A percentile compares a stretch with the other conserved stretches of the same genome.
Conservation (phyloP, 1,140 invertebrate genomes). For the Nymphalis io region DNA sequence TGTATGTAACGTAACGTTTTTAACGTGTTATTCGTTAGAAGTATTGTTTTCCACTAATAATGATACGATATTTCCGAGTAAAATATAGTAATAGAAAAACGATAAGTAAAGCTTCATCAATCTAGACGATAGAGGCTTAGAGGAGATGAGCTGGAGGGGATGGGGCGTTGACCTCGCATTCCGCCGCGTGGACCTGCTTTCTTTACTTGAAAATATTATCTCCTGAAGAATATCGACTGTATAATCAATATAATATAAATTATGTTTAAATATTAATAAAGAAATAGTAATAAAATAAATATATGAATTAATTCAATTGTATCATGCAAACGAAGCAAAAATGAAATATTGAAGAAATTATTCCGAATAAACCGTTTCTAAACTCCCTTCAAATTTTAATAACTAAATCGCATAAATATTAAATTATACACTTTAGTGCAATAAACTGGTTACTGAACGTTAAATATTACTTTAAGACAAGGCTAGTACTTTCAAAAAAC, state of each 20-base stretch:
- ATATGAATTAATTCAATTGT: too few species aligned
- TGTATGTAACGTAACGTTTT: too few species aligned
- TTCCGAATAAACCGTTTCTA: neutral
- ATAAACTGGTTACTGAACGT: constrained; percentile 24
- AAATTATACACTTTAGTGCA: constrained; percentile 23
- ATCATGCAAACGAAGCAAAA: neutral
- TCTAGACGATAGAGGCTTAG: constrained; percentile 70
- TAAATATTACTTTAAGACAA: constrained; percentile 27
- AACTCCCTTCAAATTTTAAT: constrained; percentile 15
- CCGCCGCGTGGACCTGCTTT: constrained; percentile 69
- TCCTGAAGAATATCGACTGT: constrained; percentile 14
- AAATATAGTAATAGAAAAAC: constrained; percentile 32
- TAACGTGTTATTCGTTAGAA: neutral
- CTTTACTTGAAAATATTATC: constrained; percentile 59
- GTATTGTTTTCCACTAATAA: neutral
- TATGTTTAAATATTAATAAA: too few species aligned
- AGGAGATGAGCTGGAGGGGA: constrained; percentile 59
- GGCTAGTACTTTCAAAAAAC: constrained; percentile 34
- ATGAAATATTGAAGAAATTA: neutral
- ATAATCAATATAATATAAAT: neutral
- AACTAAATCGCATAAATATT: constrained; percentile 21
- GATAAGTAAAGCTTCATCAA: constrained; percentile 53
- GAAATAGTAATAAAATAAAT: too few species aligned
- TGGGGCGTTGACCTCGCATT: constrained; percentile 59
- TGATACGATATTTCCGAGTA: neutral